Conservation (phyloP, 2,113 vertebrate genomes). For the Trichechus manatus region DNA sequence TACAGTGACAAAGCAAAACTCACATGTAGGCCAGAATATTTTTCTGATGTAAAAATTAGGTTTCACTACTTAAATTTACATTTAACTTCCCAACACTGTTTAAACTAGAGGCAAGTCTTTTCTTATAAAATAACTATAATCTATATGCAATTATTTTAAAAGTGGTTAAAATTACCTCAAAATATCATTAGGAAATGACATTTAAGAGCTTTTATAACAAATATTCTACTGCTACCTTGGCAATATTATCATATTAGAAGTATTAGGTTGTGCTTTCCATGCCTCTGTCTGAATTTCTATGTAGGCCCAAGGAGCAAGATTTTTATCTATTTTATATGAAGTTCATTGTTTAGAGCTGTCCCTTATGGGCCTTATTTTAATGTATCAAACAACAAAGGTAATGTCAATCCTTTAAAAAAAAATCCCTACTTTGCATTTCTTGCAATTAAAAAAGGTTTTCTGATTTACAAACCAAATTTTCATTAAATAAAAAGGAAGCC, state of each 20-base stretch:
- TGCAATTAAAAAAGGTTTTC: conserved; percentile 81
- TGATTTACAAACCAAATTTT: conserved; percentile 85
- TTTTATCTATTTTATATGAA: conserved; percentile 80
- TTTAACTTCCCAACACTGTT: conserved; percentile 70
- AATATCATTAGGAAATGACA: conserved; percentile 82
- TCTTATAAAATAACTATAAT: conserved; percentile 73
- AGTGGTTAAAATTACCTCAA: conserved; percentile 65
- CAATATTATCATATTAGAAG: conserved; percentile 76
- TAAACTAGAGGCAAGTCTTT: conserved; percentile 68
- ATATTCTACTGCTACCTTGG: conserved; percentile 72
- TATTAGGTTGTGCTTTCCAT: conserved; percentile 64
- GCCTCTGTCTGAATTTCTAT: conserved; percentile 65
- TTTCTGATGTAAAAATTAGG: conserved; percentile 77
- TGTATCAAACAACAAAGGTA: conserved; percentile 80
- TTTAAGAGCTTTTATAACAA: conserved; percentile 81
- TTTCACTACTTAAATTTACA: conserved; percentile 64
- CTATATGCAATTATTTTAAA: conserved; percentile 68
- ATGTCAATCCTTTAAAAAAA: conserved; percentile 54
- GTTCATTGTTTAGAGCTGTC: conserved; percentile 78
- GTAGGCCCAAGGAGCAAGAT: conserved; percentile 75
- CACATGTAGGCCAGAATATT: conserved; percentile 68
- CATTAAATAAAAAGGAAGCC: conserved; percentile 79
- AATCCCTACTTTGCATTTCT: conserved; percentile 75
- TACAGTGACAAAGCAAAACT: conserved; percentile 89
- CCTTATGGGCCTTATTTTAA: conserved; percentile 76